Percentiles rank a stretch among this genome's conserved stretches.
Evolutionary conservation across 2,797 vertebrate genomes (phyloP).

Genomic region (Leptatherina wallacei): DNA sequence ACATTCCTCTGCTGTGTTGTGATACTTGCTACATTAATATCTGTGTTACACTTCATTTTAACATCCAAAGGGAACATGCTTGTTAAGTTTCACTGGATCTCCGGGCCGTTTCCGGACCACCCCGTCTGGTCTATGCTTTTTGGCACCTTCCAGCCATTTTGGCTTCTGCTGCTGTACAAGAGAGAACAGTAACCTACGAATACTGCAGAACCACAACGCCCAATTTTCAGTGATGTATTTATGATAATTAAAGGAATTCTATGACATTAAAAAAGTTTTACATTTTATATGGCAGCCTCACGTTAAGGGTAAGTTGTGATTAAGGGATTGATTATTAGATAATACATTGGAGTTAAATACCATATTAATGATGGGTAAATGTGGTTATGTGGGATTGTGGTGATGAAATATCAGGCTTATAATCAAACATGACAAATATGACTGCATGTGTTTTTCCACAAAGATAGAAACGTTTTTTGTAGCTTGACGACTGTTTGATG

Average conservation of each 20-base stretch:
- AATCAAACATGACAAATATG: conserved; percentile 4
- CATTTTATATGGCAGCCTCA: conserved; percentile 30
- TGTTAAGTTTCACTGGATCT: conserved; percentile 79
- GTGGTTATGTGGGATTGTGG: conserved; percentile 13
- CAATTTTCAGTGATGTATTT: conserved; percentile 28
- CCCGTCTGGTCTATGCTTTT: conserved; percentile 66
- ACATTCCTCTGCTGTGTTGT: conserved; percentile 78
- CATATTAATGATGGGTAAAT: conserved; percentile 12
- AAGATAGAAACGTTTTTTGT: neutral
- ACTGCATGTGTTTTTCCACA: neutral
- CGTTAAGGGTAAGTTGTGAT: conserved; percentile 33
- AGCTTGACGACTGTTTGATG: neutral
- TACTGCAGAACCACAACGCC: conserved; percentile 50
- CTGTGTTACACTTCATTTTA: conserved; percentile 77
- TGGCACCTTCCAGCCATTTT: conserved; percentile 58
- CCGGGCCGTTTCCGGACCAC: conserved; percentile 78
- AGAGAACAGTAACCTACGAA: conserved; percentile 63
- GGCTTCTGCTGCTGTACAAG: conserved; percentile 49
- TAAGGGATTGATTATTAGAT: conserved; percentile 31
- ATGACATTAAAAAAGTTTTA: conserved; percentile 40
- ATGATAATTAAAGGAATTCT: conserved; percentile 33
- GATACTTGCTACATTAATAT: conserved; percentile 82
- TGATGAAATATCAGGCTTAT: conserved; percentile 2
- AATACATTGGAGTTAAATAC: conserved; percentile 5
- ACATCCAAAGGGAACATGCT: conserved; percentile 76